Conservation (phyloP, 2,113 vertebrate genomes). For the Equus quagga region DNA sequence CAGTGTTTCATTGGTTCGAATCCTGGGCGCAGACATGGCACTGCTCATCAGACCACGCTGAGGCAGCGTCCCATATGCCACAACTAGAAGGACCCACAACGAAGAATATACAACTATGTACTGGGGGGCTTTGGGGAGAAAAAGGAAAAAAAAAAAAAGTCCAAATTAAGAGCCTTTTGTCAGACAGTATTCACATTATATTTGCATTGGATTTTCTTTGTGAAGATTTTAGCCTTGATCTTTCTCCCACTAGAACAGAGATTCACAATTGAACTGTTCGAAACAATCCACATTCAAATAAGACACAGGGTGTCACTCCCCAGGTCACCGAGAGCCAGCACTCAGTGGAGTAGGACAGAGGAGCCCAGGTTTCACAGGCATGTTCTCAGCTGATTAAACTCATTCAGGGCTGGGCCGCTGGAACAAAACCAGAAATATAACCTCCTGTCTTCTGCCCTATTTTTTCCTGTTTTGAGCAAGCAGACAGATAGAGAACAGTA, state of each 20-base stretch:
- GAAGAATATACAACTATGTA: no score
- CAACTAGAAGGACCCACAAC: no score
- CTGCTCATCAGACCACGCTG: no score
- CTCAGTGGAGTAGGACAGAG: conserved; percentile 75
- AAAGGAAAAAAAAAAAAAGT: conserved; percentile 65
- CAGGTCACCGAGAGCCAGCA: conserved; percentile 76
- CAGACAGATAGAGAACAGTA: conserved; percentile 83
- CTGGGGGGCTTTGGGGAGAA: no score
- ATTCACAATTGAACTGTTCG: conserved; percentile 80
- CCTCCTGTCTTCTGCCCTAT: conserved; percentile 62
- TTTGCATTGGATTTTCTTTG: conserved; percentile 82
- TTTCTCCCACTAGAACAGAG: conserved; percentile 78
- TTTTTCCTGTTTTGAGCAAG: conserved; percentile 50
- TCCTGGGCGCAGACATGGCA: no score
- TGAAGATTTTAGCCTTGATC: conserved; percentile 83
- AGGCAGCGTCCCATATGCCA: no score
- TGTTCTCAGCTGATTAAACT: conserved; percentile 85
- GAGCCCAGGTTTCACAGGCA: conserved; percentile 78
- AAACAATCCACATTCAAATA: conserved; percentile 85
- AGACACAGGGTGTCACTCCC: conserved; percentile 82
- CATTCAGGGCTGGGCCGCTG: conserved; percentile 81
- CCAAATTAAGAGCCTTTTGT: conserved; percentile 84
- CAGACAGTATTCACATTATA: conserved; percentile 79
- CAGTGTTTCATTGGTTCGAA: no score
- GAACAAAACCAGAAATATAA: conserved; percentile 85